A percentile compares a stretch with the other conserved stretches of the same genome.
These are phyloP conservation scores for Vulpes lagopus DNA, from an alignment of 2,113 vertebrate genomes.

Conservation along the genomic window DNA sequence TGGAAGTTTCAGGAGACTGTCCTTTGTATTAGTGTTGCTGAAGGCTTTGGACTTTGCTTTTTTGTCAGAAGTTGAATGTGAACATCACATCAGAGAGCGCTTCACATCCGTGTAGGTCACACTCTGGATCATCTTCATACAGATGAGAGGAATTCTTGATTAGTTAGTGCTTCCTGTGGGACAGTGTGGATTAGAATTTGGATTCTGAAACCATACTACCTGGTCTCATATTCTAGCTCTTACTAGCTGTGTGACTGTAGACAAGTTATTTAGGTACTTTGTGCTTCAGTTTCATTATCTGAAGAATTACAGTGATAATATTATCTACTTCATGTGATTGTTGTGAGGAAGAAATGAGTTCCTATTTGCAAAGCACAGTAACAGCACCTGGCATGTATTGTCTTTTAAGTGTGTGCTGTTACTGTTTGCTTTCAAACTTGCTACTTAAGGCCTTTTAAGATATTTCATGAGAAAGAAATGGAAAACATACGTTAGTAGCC, in stretches of 20 bases:
- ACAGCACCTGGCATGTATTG: not conserved
- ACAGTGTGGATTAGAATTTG: not conserved
- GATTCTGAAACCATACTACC: not conserved
- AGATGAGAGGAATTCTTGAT: not conserved
- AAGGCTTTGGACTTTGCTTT: not conserved
- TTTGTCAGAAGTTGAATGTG: not conserved
- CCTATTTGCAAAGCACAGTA: not conserved
- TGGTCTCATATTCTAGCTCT: not conserved
- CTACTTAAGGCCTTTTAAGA: not conserved
- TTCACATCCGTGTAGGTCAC: not conserved
- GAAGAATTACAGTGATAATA: not conserved
- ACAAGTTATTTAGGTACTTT: not conserved
- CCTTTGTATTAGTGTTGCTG: not conserved
- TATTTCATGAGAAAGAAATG: not conserved
- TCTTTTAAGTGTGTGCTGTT: not conserved
- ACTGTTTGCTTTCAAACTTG: not conserved
- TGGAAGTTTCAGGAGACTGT: not conserved
- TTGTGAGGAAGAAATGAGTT: not conserved
- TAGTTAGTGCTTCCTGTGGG: not conserved
- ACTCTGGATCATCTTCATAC: not conserved
- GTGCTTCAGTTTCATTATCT: not conserved
- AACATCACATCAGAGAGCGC: not conserved
- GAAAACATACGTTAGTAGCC: not conserved
- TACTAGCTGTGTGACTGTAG: not conserved
- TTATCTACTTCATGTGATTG: not conserved